Conservation (phyloP, 23 tunicate species). For the Styela clava region DNA sequence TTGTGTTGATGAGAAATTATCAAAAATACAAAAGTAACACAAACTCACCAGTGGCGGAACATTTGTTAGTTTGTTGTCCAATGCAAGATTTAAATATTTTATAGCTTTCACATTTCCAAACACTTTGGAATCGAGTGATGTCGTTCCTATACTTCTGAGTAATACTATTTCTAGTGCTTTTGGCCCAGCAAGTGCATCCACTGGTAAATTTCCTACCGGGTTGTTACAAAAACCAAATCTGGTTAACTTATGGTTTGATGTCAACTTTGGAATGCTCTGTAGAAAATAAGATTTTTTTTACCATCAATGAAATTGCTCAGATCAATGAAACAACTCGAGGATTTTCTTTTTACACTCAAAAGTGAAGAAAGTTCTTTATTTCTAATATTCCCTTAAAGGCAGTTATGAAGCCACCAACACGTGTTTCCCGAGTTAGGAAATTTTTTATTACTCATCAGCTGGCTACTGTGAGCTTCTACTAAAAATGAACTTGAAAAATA, state of each 20-base stretch:
- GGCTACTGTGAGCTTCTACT: no score
- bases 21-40: not conserved
- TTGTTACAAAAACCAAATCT: constrained; percentile 70
- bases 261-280: constrained; percentile 52
- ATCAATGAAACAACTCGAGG: no score
- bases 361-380: no score
- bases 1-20: no score
- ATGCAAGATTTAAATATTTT: constrained; percentile 36
- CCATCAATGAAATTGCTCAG: no score
- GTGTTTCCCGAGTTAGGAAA: no score
- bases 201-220: constrained; percentile 43
- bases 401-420: no score
- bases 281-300: not conserved
- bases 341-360: no score
- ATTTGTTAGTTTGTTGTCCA: constrained; percentile 41
- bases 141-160: constrained; percentile 41
- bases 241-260: constrained; percentile 21
- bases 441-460: no score
- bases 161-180: constrained; percentile 45
- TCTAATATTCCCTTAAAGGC: no score
- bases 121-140: constrained; percentile 27
- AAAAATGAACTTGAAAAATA: no score
- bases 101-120: constrained; percentile 29
- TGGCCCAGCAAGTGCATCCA: constrained; percentile 47
- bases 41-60: constrained; percentile 56